Percentiles rank a stretch among this genome's conserved stretches.
Evolutionary conservation across 1,140 invertebrate genomes (phyloP).

Genomic region (Bacillus rossius): DNA sequence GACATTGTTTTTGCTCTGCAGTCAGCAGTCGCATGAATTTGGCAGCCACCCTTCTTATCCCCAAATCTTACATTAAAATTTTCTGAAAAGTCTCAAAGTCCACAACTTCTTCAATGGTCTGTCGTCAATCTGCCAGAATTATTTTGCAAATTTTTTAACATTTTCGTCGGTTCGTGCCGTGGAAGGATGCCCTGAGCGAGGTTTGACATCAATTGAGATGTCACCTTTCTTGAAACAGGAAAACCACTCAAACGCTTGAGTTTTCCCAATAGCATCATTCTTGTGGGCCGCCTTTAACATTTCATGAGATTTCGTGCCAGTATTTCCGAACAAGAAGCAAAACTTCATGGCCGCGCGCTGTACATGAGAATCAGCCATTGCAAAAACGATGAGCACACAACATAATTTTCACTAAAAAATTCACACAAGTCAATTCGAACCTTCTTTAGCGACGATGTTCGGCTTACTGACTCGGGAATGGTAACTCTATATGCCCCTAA

Average conservation of each 20-base stretch:
- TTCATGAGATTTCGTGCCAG: too few relatives aligned
- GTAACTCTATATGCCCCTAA: too few relatives aligned
- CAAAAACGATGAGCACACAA: constrained; percentile 7
- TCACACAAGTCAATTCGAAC: too few relatives aligned
- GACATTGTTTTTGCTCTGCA: too few relatives aligned
- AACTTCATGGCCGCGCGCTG: constrained; percentile 13
- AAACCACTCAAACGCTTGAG: constrained; percentile 21
- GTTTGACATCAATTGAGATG: constrained; percentile 23
- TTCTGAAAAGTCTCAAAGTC: constrained; percentile 18
- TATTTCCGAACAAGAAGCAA: constrained; percentile 13
- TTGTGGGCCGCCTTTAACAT: constrained; percentile 16
- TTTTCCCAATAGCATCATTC: constrained; percentile 16
- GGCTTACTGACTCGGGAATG: too few relatives aligned
- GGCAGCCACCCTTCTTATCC: too few relatives aligned
- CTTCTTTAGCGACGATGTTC: too few relatives aligned
- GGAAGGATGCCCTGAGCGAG: constrained; percentile 24
- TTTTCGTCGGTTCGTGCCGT: constrained; percentile 29
- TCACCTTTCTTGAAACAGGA: constrained; percentile 22
- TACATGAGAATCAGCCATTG: constrained; percentile 14
- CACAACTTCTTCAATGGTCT: constrained; percentile 23
- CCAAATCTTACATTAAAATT: constrained; percentile 18
- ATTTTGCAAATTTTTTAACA: constrained; percentile 30
- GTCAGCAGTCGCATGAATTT: too few relatives aligned
- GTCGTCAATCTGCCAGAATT: constrained; percentile 24
- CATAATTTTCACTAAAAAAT: too few relatives aligned